These are phyloP conservation scores for Automeris io DNA, from an alignment of 2,888 invertebrate species.

Conservation along the genomic window DNA sequence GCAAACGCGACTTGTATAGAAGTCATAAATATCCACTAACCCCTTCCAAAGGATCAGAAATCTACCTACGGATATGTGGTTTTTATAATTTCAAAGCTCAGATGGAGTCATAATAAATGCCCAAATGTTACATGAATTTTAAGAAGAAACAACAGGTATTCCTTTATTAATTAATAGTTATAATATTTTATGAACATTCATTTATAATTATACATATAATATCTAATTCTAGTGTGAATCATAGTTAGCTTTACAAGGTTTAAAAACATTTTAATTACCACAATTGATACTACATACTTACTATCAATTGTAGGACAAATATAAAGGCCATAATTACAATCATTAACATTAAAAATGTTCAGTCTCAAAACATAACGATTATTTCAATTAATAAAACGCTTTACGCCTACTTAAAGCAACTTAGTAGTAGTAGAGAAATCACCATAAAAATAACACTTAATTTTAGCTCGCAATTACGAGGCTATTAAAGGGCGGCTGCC, in stretches of 20 bases:
- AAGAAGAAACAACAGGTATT: no score
- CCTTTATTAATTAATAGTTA: no score
- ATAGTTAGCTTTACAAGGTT: no score
- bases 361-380: slow-evolving; percentile 31
- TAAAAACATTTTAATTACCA: background rate
- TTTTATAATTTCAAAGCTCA: background rate
- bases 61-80: slow-evolving; percentile 19
- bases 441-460: slow-evolving; percentile 77
- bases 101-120: background rate
- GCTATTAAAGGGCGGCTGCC: slow-evolving; percentile 68
- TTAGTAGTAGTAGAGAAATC: slow-evolving; percentile 74
- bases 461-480: slow-evolving; percentile 73
- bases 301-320: background rate
- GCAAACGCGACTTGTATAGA: slow-evolving; percentile 38
- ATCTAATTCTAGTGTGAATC: no score
- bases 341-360: slow-evolving; percentile 15
- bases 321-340: slow-evolving; percentile 2
- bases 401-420: slow-evolving; percentile 73
- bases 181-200: no score
- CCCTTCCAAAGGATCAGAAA: slow-evolving; percentile 48
- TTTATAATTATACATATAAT: no score
- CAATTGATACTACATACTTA: background rate
- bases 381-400: slow-evolving; percentile 72
- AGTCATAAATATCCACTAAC: slow-evolving; percentile 58
- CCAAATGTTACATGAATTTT: no score